Conservation (phyloP, 2,888 invertebrate species). For the Latheticus oryzae region DNA sequence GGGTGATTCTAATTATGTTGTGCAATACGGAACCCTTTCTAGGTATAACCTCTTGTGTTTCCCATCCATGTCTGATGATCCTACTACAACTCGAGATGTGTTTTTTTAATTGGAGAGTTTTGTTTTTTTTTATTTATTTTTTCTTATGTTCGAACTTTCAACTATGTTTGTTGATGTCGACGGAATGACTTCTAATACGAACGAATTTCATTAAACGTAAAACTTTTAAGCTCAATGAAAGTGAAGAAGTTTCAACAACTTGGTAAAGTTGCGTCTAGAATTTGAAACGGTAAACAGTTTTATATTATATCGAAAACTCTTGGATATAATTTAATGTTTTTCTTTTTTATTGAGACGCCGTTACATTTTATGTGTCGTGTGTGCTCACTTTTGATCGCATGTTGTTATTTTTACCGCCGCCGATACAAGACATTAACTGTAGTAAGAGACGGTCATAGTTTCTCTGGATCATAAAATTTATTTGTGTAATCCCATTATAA, state of each 20-base stretch:
- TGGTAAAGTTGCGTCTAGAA: conserved; percentile 7
- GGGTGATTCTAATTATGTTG: conserved; percentile 46
- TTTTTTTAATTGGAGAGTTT: conserved; percentile 49
- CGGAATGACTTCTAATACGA: background rate
- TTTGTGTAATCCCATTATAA: conserved; percentile 5
- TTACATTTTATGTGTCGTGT: conserved; percentile 30
- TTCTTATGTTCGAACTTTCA: conserved; percentile 4
- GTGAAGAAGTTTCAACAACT: conserved; percentile 7
- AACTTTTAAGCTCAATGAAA: conserved; percentile 10
- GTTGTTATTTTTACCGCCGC: conserved; percentile 34
- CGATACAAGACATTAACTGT: conserved; percentile 28
- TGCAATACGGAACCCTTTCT: conserved; percentile 43
- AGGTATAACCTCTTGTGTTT: conserved; percentile 44
- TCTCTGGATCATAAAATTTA: conserved; percentile 16
- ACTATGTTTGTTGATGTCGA: conserved; percentile 1
- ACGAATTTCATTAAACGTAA: background rate
- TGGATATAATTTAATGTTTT: conserved; percentile 30
- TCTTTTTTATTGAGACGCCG: conserved; percentile 22
- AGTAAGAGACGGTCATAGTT: conserved; percentile 12
- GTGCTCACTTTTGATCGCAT: conserved; percentile 29
- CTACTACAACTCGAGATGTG: conserved; percentile 45
- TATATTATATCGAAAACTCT: conserved; percentile 27
- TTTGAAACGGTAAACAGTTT: conserved; percentile 24
- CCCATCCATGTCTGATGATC: conserved; percentile 41
- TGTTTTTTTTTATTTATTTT: conserved; percentile 39